Evolutionary conservation across 2,797 vertebrate genomes (phyloP), one percentile per base, ranked within the genome.

Genomic region (Thalassophryne amazonica): DNA sequence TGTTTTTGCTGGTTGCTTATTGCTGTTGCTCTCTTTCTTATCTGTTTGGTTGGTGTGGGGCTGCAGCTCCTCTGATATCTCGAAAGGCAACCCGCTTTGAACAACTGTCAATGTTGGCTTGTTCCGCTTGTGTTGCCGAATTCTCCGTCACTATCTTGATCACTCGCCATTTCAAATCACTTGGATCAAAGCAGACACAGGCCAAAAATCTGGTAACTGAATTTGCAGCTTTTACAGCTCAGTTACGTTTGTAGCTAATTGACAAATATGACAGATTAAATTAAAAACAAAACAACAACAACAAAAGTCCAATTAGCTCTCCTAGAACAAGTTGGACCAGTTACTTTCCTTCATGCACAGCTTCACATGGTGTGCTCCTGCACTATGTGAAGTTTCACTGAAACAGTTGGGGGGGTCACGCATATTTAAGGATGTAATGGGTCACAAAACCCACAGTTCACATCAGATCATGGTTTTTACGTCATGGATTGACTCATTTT

Each of bases 21-120:
- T 73, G 71, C 71, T 70, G 76, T 85, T 79, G 71, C 73, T 25
- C 76, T 78, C 78, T 73, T 55, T 66, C 73, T 85, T 82, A 85
- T 82, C 82, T 56, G 50, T 48, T 43, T 2, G 50, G 51, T 53
- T 63, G 66, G 55, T 5, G 52, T 60, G 48, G 60, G 40, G 69
- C 65, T 46, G 75, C 62, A n/a, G 53, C 70, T 57, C 60, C 78
- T 73, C 69, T 53, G 64, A 61, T 74, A 77, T 68, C 65, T 63
- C 51, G 35, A 72, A 66, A 74, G 57, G 60, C 57, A n/a, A 54
- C 65, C 64, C 10, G 25, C 41, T 61, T 71, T 61, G 35, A 62
- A 59, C 62, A 58, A 69, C 67, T 65, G 67, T 78, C 80, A 55
- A 30, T 54, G 51, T 40, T 48, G 2, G 19, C 53, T 35, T 35